Conservation (phyloP, 2,113 vertebrate species). For the Hyperoodon ampullatus region DNA sequence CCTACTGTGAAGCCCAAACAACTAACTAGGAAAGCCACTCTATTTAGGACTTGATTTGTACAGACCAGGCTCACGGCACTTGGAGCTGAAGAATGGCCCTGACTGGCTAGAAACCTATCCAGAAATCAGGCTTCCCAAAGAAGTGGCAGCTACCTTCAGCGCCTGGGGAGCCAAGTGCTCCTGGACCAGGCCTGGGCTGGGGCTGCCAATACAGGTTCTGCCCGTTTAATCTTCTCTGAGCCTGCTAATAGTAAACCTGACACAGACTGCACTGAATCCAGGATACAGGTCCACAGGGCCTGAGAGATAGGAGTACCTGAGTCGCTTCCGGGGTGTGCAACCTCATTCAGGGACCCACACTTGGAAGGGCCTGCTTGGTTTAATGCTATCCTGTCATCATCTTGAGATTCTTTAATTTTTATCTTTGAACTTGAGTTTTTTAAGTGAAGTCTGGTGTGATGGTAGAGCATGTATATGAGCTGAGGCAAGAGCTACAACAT, state of each 20-base stretch:
- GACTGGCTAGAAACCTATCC: background rate
- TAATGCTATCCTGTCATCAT: background rate
- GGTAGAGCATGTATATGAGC: fast-evolving
- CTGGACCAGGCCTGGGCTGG: background rate
- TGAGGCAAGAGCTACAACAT: background rate
- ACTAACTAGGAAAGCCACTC: background rate
- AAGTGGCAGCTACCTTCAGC: background rate
- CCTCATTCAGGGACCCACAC: background rate
- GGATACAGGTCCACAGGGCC: background rate
- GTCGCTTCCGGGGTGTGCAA: background rate
- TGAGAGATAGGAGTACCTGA: background rate
- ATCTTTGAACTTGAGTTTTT: background rate
- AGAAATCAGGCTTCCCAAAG: background rate
- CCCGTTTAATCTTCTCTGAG: background rate
- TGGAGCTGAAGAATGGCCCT: background rate
- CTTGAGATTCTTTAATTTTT: background rate
- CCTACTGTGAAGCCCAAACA: background rate
- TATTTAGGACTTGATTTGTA: background rate
- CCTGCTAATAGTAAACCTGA: background rate
- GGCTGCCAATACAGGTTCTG: background rate
- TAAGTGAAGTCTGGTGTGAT: background rate
- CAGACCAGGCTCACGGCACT: background rate
- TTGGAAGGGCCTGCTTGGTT: background rate
- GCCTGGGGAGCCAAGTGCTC: background rate
- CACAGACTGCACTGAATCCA: background rate